Evolutionary conservation across 2,113 vertebrate species (phyloP).

Genomic region (Mesitornis unicolor): DNA sequence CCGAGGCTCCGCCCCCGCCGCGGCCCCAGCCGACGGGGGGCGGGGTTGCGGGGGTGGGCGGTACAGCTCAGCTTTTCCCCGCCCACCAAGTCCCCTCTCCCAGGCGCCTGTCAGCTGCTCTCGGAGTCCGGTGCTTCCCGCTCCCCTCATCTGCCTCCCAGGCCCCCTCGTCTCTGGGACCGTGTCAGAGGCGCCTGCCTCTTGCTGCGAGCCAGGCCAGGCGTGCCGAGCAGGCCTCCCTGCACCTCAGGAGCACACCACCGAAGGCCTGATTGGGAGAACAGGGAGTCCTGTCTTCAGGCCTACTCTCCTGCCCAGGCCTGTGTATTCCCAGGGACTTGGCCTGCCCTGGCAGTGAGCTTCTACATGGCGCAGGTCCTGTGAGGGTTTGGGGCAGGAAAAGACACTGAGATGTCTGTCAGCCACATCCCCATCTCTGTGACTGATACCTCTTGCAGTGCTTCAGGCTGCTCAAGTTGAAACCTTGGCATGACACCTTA

Average conservation of each 20-base stretch:
- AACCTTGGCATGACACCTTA: not conserved
- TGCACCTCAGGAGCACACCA: not conserved
- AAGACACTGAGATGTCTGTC: fast-evolving
- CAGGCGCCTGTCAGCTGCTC: not conserved
- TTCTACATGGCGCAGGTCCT: fast-evolving
- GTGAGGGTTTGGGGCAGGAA: not conserved
- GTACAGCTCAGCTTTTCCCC: fast-evolving
- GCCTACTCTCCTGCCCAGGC: no score
- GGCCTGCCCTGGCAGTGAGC: not conserved
- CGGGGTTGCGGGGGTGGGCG: fast-evolving
- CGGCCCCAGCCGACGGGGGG: no score
- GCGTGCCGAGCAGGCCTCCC: not conserved
- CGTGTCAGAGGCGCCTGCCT: no score
- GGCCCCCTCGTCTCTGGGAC: not conserved
- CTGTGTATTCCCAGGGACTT: not conserved
- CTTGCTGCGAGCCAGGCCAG: not conserved
- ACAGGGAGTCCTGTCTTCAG: not conserved
- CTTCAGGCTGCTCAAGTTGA: not conserved
- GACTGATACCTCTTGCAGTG: not conserved
- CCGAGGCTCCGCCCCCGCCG: no score
- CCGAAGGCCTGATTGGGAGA: not conserved
- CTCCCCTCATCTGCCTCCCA: fast-evolving
- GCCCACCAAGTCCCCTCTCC: not conserved
- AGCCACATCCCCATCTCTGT: fast-evolving
- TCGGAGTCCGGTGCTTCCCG: not conserved